These are phyloP conservation scores for Sialia sialis DNA, from an alignment of 2,113 vertebrate genomes.

Conservation along the genomic window DNA sequence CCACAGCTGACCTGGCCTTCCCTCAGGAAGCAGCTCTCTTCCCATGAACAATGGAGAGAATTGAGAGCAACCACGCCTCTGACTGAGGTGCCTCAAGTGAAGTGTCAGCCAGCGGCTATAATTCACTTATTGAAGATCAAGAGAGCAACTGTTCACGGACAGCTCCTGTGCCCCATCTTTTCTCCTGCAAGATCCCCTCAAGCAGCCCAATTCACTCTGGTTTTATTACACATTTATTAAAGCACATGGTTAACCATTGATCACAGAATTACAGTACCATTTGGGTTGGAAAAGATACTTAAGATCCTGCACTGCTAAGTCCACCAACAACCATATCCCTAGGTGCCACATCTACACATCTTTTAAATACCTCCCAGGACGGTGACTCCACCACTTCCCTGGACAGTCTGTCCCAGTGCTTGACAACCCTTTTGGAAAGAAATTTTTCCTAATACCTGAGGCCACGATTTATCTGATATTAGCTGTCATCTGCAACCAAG, in stretches of 20 bases:
- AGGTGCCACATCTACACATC: rapidly evolving
- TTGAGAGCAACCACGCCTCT: background rate
- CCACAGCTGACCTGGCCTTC: background rate
- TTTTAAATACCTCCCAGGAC: background rate
- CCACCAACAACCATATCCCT: background rate
- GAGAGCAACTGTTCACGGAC: background rate
- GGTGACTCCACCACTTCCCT: background rate
- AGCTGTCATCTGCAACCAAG: background rate
- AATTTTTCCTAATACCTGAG: background rate
- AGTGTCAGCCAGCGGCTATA: background rate
- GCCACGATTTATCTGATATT: background rate
- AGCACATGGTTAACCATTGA: background rate
- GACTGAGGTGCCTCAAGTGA: background rate
- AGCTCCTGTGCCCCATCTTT: rapidly evolving
- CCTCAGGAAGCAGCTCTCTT: background rate
- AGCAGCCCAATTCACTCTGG: background rate
- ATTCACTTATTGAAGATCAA: background rate
- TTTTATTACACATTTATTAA: background rate
- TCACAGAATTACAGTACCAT: background rate
- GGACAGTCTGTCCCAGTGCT: background rate
- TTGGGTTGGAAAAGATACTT: background rate
- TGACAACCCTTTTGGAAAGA: background rate
- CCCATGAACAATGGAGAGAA: background rate
- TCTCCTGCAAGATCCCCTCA: background rate
- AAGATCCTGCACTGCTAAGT: background rate